These are phyloP conservation scores for Chymomyza costata DNA, from an alignment of 1,140 invertebrate genomes.

Conservation along the genomic window DNA sequence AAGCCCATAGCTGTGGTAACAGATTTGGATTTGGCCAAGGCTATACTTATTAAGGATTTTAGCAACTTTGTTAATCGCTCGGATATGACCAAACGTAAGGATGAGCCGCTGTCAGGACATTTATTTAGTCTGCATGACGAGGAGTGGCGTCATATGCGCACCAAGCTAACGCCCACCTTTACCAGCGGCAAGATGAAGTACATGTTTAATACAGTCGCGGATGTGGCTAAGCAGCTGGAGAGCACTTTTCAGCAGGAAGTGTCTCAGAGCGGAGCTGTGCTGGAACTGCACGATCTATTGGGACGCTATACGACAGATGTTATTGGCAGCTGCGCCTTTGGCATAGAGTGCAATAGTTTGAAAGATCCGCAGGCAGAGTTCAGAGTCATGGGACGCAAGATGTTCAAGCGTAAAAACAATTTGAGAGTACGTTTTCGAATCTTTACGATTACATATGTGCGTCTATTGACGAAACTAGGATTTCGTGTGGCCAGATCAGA, in stretches of 20 bases:
- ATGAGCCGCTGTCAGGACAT: constrained; percentile 61
- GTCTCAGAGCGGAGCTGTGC: not conserved
- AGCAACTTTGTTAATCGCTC: constrained; percentile 75
- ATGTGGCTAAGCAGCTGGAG: constrained; percentile 73
- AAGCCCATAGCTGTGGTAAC: constrained; percentile 76
- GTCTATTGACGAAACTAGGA: constrained; percentile 1
- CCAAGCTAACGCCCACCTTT: constrained; percentile 77
- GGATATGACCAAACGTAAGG: constrained; percentile 12
- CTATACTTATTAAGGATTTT: constrained; percentile 78
- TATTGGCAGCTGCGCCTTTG: constrained; percentile 79
- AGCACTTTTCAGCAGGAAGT: constrained; percentile 21
- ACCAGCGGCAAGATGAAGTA: constrained; percentile 77
- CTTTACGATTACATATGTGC: constrained; percentile 10
- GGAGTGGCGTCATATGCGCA: constrained; percentile 76
- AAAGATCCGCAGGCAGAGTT: constrained; percentile 76
- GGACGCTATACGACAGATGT: constrained; percentile 45
- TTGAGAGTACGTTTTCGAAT: constrained; percentile 13
- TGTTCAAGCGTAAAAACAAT: constrained; percentile 6
- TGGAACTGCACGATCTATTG: constrained; percentile 40
- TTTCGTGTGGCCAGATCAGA: not conserved
- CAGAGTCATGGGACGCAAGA: constrained; percentile 8
- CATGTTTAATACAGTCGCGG: constrained; percentile 75
- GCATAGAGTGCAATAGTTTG: constrained; percentile 77
- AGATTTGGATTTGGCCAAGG: constrained; percentile 78
- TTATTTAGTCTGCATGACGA: constrained; percentile 73